Base-by-base conservation (phyloP, 2,797 vertebrate genomes). In the Novumbra hubbsi region DNA sequence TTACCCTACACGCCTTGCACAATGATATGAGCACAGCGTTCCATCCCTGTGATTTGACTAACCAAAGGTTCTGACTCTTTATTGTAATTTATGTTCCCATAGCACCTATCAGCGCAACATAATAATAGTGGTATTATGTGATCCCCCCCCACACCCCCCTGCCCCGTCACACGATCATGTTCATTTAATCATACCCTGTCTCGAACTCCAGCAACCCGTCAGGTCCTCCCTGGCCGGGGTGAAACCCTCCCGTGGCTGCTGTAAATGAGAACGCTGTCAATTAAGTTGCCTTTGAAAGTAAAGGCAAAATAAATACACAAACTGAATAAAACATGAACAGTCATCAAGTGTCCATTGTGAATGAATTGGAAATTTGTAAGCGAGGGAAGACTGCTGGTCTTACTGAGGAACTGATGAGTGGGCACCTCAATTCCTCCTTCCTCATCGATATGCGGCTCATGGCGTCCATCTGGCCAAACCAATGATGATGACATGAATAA, bases 401-500 rank as follows among this genome's bases (percentile, higher is more conserved):
- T 24, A 60, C 12, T 24, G 24, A 24, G n/a, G 55, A 60, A 60
- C 19, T 60, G 21, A 60, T 12, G 12, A 60, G 55, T 60, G 21
- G n/a, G 55, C 73, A 75, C 74, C 70, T 68, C 68, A 74, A 75
- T 72, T 70, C 60, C 68, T 76, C 70, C 21, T 57, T 74, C 55
- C 75, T 78, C 76, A 85, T 85, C 78, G 75, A 74, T 80, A 80
- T 83, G 78, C 81, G 28, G 71, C 50, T 75, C 78, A 52, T 60
- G 49, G 15, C 57, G 52, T n/a, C 63, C 68, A 75, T 77, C 82
- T 80, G 72, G 76, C 78, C 34, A 75, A 74, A 78, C 77, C 73
- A 72, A 68, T 84, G 74, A 84, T 84, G 82, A 81, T 73, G 72
- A 48, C 60, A 78, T 84, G 77, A 86, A 84, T 84, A 79, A 86